phyloP scores from a whole-genome alignment of 92 coral and sea anemone genomes.

The Nematostella vectensis region DNA sequence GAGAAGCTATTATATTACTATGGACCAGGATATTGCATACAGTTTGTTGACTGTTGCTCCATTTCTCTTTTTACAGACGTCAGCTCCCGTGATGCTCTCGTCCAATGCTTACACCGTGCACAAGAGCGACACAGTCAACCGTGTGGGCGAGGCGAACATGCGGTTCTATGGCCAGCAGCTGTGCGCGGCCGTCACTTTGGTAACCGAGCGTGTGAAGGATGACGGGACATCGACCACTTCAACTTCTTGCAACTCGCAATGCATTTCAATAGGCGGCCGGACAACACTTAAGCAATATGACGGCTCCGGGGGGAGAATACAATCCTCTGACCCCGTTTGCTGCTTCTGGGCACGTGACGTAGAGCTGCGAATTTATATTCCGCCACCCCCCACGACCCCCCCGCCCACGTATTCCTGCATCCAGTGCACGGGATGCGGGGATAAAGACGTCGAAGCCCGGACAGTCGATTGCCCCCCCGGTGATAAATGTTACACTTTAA shows the following conservation, averaged over 20 bases:
- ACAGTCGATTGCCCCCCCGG: constrained; percentile 14
- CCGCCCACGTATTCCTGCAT: constrained; percentile 29
- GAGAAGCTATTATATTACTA: too few relatives aligned
- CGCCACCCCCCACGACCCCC: constrained; percentile 39
- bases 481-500: constrained; percentile 35
- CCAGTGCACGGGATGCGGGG: constrained; percentile 22
- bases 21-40: too few relatives aligned
- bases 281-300: constrained; percentile 16
- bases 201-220: constrained; percentile 7
- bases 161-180: constrained; percentile 39
- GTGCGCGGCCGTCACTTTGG: constrained; percentile 27
- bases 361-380: constrained; percentile 26
- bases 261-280: constrained; percentile 21
- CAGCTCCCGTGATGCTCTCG: constrained; percentile 26
- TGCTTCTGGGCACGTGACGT: constrained; percentile 14
- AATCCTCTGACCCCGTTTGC: constrained; percentile 25
- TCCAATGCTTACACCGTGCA: constrained; percentile 7
- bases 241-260: constrained; percentile 17
- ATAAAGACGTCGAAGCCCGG: neutral
- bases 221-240: constrained; percentile 17
- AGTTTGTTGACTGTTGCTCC: too few relatives aligned
- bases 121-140: constrained; percentile 18
- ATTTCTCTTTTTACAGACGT: too few relatives aligned
- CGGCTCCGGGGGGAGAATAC: constrained; percentile 24
- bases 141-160: constrained; percentile 13